These are phyloP conservation scores for Neoniphon sammara DNA, from an alignment of 2,797 vertebrate species.

Conservation along the genomic window DNA sequence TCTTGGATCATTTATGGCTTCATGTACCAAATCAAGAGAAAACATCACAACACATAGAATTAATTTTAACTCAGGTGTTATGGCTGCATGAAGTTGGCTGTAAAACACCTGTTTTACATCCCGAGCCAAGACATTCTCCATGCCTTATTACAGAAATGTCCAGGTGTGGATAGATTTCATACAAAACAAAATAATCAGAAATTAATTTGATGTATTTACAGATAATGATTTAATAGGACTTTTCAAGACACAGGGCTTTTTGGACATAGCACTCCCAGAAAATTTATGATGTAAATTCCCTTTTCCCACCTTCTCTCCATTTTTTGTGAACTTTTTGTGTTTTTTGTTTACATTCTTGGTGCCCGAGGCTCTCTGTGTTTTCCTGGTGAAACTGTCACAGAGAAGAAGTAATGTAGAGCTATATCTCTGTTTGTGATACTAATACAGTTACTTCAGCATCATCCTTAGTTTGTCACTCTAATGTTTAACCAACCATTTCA, in stretches of 20 bases:
- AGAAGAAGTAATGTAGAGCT: background rate
- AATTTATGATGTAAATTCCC: background rate
- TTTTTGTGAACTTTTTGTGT: too few species aligned
- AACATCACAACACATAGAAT: background rate
- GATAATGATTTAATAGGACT: background rate
- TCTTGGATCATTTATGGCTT: too few species aligned
- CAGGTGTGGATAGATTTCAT: background rate
- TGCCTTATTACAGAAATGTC: background rate
- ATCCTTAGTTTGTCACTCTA: background rate
- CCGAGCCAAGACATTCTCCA: background rate
- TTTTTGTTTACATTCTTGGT: background rate
- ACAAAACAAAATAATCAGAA: background rate
- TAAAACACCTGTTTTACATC: background rate
- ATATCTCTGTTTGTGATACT: background rate
- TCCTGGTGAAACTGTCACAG: background rate
- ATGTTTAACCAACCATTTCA: background rate
- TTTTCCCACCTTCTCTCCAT: too few species aligned
- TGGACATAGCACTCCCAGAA: background rate
- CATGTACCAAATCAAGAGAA: too few species aligned
- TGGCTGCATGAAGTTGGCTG: background rate
- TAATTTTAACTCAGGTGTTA: too few species aligned
- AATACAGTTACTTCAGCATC: background rate
- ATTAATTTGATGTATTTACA: background rate
- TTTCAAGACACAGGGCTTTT: background rate
- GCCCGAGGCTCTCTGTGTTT: background rate